Evolutionary conservation across 2,888 invertebrate species (phyloP).

Genomic region (Chalcis sispes): DNA sequence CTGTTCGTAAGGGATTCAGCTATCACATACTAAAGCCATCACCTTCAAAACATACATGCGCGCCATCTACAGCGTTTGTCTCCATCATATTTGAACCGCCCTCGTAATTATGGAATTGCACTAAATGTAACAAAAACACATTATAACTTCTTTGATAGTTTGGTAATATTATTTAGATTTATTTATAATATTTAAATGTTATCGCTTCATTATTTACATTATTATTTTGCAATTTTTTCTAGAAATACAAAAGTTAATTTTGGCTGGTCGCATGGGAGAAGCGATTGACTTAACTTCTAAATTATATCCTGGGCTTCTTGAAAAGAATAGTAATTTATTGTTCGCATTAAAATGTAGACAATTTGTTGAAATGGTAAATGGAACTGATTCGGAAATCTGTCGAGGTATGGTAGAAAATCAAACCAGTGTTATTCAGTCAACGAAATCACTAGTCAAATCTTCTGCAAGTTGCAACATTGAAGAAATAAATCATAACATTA

Average conservation of each 20-base stretch:
- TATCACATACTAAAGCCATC: too few relatives aligned
- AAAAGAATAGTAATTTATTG: conserved; percentile 91
- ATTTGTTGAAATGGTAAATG: conserved; percentile 99
- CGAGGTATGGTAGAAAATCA: conserved; percentile 75
- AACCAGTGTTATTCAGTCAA: conserved; percentile 91
- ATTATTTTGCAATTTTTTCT: too few relatives aligned
- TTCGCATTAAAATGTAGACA: conserved; percentile 98
- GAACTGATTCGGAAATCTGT: conserved; percentile 86
- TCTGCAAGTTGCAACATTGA: conserved; percentile 74
- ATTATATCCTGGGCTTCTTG: conserved; percentile 95
- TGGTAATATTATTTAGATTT: too few relatives aligned
- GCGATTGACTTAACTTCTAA: conserved; percentile 93
- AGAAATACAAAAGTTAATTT: conserved; percentile 95
- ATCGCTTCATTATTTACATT: too few relatives aligned
- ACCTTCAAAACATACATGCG: too few relatives aligned
- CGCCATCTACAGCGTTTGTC: too few relatives aligned
- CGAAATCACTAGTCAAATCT: conserved; percentile 77
- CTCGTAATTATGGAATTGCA: too few relatives aligned
- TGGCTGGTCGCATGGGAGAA: conserved; percentile 95
- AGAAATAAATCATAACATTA: conserved; percentile 78
- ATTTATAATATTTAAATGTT: too few relatives aligned
- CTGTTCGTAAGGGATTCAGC: too few relatives aligned
- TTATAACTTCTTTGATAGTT: too few relatives aligned
- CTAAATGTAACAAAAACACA: too few relatives aligned
- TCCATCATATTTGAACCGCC: too few relatives aligned